Base-by-base conservation (phyloP, 1,140 invertebrate species). In the Batillaria attramentaria region DNA sequence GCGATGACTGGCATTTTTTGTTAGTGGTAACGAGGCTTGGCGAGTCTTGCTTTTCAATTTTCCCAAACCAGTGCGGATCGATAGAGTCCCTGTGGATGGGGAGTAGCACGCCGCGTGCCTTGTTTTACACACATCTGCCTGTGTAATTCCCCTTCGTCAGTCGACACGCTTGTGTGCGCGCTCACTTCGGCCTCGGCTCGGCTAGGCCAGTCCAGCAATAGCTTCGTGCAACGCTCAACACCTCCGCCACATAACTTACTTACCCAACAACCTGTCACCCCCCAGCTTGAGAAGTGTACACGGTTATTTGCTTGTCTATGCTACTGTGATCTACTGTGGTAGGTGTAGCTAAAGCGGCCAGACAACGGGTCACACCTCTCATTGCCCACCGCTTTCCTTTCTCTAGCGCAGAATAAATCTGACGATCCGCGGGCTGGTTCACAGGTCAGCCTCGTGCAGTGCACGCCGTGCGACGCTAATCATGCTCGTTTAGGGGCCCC, bases 361-460 rank as follows among this genome's bases (percentile, higher is more conserved):
- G 54, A 75, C 50, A 62, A 62, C 75, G 46, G 62, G 41, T 65
- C 75, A 41, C 43, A 66, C 60, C 60, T 66, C 50, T 46, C 60
- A 46, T 74, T 31, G 75, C 62, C 39, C n/a, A 31, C 41, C 72
- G 54, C 39, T 75, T 62, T 75, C 54, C 72, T 75, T 75, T 75
- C 72, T 39, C 75, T 66, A 6, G 75, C 43, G 65, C n/a, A n/a
- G 68, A 78, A 78, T 81, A 77, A 75, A 81, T 78, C 80, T 68
- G 75, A 54, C 50, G 70, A 76, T 65, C 50, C 37, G 43, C 50
- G 73, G 65, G 43, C 75, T 68, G 41, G 80, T 75, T 81, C 72
- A 78, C 72, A 78, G 80, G 80, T 78, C 80, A 81, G 76, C 72
- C 72, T 68, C 79, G 80, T 81, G 77, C 80, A 78, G 80, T 81